phyloP scores from a whole-genome alignment of 2,888 invertebrate genomes.

The Limnephilus rhombicus region DNA sequence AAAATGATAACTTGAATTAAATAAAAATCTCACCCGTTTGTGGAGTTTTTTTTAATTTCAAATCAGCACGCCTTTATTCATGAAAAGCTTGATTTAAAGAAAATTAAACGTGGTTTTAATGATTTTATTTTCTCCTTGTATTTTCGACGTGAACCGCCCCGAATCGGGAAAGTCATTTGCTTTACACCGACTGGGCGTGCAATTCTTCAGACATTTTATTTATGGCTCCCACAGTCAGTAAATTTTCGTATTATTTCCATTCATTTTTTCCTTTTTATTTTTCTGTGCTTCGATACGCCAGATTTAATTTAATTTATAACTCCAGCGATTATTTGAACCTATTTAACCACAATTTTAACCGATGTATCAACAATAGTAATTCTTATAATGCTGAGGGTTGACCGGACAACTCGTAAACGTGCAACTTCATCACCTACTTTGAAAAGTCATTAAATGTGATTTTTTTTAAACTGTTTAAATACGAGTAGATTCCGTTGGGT shows the following conservation, averaged over 20 bases:
- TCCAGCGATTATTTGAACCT: too few relatives aligned
- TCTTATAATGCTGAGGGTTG: too few relatives aligned
- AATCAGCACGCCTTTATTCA: background rate
- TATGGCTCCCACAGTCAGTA: background rate
- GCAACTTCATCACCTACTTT: too few relatives aligned
- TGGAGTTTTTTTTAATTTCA: background rate
- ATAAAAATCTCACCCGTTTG: background rate
- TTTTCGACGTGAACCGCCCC: constrained; percentile 16
- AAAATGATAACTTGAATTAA: background rate
- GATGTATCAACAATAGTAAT: too few relatives aligned
- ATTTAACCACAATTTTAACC: too few relatives aligned
- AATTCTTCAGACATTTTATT: background rate
- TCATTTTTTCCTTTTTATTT: background rate
- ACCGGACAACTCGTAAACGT: too few relatives aligned
- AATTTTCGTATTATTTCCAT: background rate
- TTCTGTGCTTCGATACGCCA: background rate
- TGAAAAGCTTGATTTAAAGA: background rate
- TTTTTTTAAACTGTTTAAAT: too few relatives aligned
- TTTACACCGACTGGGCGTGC: constrained; percentile 26
- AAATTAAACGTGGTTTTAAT: constrained; percentile 18
- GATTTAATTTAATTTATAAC: background rate
- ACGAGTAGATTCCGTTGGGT: too few relatives aligned
- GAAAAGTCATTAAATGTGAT: too few relatives aligned
- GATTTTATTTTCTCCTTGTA: constrained; percentile 7
- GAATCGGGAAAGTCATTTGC: constrained; percentile 17